Percentiles rank a stretch among this genome's conserved stretches.
Conservation (phyloP, 2,888 invertebrate genomes). For the Pollenia amentaria region DNA sequence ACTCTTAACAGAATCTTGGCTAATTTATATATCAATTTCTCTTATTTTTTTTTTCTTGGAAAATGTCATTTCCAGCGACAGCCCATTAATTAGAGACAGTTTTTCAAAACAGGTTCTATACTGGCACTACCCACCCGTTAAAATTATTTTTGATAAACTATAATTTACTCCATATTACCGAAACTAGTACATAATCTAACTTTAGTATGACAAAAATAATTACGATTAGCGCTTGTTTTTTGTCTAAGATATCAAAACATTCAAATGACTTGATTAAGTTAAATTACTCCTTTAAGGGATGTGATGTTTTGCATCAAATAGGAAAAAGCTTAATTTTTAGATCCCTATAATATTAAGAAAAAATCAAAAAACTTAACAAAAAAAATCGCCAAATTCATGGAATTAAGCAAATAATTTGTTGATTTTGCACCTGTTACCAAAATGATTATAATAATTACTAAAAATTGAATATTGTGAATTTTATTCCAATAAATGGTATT, state of each 20-base stretch:
- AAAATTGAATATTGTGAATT: too few species aligned
- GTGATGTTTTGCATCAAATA: background rate
- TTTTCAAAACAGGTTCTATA: slow-evolving; percentile 47
- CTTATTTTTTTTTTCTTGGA: background rate
- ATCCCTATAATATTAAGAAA: too few species aligned
- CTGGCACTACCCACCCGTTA: slow-evolving; percentile 45
- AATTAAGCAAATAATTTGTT: too few species aligned
- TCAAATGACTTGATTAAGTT: slow-evolving; percentile 57
- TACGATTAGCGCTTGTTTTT: slow-evolving; percentile 60
- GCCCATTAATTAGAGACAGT: slow-evolving; percentile 23
- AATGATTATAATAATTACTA: too few species aligned
- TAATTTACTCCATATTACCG: slow-evolving; percentile 56
- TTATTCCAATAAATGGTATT: too few species aligned
- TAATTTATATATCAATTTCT: slow-evolving; percentile 45
- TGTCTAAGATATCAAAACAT: slow-evolving; percentile 64
- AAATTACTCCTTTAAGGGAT: slow-evolving; percentile 27
- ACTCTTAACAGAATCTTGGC: background rate
- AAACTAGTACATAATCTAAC: background rate
- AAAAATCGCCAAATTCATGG: too few species aligned
- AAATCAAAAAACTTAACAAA: too few species aligned
- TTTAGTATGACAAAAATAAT: slow-evolving; percentile 54
- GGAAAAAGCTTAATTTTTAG: too few species aligned
- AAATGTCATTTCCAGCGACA: slow-evolving; percentile 11
- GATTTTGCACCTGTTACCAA: too few species aligned
- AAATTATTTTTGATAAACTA: slow-evolving; percentile 53